Base-by-base conservation (phyloP, 2,797 vertebrate species). In the Sebastolobus alascanus region DNA sequence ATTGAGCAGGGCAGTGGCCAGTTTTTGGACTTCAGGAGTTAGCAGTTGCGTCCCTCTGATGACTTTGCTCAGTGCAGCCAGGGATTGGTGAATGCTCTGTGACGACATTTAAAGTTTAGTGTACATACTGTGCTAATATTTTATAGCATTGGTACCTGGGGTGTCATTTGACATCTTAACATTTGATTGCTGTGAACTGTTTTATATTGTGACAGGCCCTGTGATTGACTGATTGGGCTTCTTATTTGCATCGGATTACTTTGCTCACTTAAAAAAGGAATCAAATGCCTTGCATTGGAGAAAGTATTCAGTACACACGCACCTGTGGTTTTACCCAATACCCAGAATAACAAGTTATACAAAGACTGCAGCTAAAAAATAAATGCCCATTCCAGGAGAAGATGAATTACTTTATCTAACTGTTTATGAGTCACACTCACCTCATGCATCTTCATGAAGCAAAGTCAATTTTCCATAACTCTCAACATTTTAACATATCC, bases 51-150 rank as follows among this genome's bases (percentile, higher is more conserved):
- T 97, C 67, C 98, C 98, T 92, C 98, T 95, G 93, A 99, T 99
- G 84, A 99, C 97, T 91, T 98, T 99, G 90, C 98, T 99, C 87
- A 99, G 95, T 22, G 97, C 96, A 52, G 98, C 98, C 89, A 99
- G 96, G 2, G 98, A 99, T n/a, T 98, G 97, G 93, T 99, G 98
- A 69, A 99, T 95, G 79, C 94, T 96, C 91, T 95, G 87, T 33
- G 8, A 75, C 29, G 80, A 82, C 31, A 87, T 1, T 13, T 31
- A 55, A 4, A 66, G 16, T 66, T 93, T 46, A 80, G 63, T 20
- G 9, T 6, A 71, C 50, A 85, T 31, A 40, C 56, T 43, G 55
- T 37, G 33, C 4, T 50, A 40, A 40, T 1, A 7, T 69, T 46
- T 63, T 18, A 46, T 25, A 38, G 61, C 31, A 43, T 1, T 1